A percentile compares a stretch with the other conserved stretches of the same genome.
These are phyloP conservation scores for Melanerpes formicivorus DNA, from an alignment of 2,113 vertebrate species.

Conservation along the genomic window DNA sequence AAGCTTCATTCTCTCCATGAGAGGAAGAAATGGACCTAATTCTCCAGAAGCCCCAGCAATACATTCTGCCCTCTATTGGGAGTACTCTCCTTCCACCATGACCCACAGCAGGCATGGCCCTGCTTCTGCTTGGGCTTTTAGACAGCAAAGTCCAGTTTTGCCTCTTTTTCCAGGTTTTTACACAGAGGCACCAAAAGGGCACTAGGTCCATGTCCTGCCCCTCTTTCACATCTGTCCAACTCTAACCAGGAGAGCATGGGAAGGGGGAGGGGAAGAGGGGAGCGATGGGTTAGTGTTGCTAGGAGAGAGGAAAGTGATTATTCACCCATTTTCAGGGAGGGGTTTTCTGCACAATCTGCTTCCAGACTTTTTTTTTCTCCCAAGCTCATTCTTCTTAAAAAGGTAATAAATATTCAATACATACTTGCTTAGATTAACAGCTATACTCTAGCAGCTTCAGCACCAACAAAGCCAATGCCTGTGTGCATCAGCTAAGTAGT, in stretches of 20 bases:
- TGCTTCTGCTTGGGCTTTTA: background rate
- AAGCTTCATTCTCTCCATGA: background rate
- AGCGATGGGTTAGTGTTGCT: background rate
- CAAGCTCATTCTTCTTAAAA: background rate
- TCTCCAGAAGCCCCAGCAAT: background rate
- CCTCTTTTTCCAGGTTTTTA: background rate
- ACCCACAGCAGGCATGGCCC: background rate
- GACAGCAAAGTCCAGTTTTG: background rate
- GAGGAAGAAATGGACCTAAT: background rate
- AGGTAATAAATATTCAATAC: constrained; percentile 59
- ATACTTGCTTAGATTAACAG: constrained; percentile 1
- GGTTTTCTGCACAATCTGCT: background rate
- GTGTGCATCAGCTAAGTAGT: background rate
- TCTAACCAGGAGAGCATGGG: background rate
- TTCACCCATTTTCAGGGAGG: background rate
- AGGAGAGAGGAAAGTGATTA: background rate
- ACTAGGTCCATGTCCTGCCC: background rate
- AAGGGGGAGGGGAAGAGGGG: background rate
- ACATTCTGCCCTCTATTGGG: accelerated
- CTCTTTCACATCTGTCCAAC: background rate
- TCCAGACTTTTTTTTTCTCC: background rate
- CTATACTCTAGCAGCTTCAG: background rate
- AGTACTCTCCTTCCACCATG: background rate
- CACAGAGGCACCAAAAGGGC: background rate
- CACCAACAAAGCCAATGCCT: constrained; percentile 34